These are phyloP conservation scores for Andrena praecox DNA, from an alignment of 2,888 invertebrate species.

Conservation along the genomic window DNA sequence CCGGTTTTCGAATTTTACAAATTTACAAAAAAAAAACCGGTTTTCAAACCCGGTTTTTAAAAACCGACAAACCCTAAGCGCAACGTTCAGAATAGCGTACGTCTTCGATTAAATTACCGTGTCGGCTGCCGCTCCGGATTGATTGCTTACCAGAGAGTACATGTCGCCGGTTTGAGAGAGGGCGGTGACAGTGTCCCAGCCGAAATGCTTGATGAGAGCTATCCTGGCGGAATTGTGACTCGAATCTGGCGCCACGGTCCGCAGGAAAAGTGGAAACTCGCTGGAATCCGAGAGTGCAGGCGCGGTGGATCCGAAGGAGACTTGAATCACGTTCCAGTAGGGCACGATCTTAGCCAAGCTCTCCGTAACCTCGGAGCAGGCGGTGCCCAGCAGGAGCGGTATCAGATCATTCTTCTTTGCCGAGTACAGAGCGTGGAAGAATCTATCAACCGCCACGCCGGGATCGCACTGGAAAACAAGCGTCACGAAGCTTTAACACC, in stretches of 20 bases:
- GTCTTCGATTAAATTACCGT: constrained; percentile 13
- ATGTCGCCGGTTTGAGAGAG: constrained; percentile 95
- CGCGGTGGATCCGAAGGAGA: constrained; percentile 95
- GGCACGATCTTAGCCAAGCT: constrained; percentile 96
- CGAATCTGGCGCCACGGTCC: constrained; percentile 95
- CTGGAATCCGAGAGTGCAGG: constrained; percentile 95
- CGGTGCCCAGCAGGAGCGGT: constrained; percentile 94
- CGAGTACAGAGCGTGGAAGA: constrained; percentile 96
- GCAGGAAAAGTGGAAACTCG: constrained; percentile 95
- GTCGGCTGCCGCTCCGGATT: not conserved
- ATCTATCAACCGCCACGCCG: constrained; percentile 95
- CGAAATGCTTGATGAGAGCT: constrained; percentile 92
- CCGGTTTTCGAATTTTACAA: too few relatives aligned
- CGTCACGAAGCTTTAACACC: not conserved
- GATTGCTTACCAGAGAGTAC: constrained; percentile 88
- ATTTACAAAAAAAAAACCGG: too few relatives aligned
- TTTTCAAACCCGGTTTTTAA: too few relatives aligned
- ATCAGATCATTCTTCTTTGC: constrained; percentile 90
- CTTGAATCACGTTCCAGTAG: constrained; percentile 97
- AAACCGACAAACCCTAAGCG: too few relatives aligned
- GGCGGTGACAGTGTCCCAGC: constrained; percentile 95
- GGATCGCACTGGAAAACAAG: constrained; percentile 93
- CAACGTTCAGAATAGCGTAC: not conserved
- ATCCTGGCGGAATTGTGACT: constrained; percentile 95
- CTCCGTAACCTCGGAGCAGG: constrained; percentile 96